These are phyloP conservation scores for Agrotis clavis DNA, from an alignment of 2,888 invertebrate species.

Conservation along the genomic window DNA sequence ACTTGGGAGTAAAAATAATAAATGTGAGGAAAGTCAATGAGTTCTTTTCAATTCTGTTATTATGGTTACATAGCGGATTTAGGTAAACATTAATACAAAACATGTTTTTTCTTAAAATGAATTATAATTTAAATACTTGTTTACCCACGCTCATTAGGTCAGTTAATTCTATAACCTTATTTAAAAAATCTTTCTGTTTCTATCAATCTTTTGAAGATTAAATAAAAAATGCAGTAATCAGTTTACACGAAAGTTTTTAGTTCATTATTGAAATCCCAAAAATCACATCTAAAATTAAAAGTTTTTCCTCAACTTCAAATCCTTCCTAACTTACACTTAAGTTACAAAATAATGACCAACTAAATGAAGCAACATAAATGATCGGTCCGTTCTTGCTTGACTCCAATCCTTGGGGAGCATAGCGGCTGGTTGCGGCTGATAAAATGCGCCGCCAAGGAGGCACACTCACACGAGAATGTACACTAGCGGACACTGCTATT, in stretches of 20 bases:
- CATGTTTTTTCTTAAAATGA: neutral
- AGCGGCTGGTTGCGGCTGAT: conserved; percentile 63
- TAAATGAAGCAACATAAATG: conserved; percentile 65
- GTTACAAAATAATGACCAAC: conserved; percentile 46
- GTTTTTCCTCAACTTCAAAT: neutral
- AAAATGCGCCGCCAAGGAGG: conserved; percentile 60
- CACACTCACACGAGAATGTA: conserved; percentile 51
- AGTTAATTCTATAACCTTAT: too few species aligned
- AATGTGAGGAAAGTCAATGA: neutral
- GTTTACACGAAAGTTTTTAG: too few species aligned
- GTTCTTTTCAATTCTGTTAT: neutral
- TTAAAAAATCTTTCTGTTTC: too few species aligned
- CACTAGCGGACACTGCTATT: conserved; percentile 38
- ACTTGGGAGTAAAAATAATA: conserved; percentile 11
- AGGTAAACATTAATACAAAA: neutral
- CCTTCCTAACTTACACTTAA: conserved; percentile 14
- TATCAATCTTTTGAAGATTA: too few species aligned
- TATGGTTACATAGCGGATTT: neutral
- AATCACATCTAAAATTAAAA: neutral
- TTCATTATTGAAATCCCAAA: too few species aligned
- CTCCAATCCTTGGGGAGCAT: conserved; percentile 50
- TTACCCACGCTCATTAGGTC: too few species aligned
- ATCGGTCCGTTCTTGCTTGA: conserved; percentile 45
- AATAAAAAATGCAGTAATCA: too few species aligned
- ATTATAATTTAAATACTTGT: neutral